Evolutionary conservation across 2,888 invertebrate species (phyloP), one percentile per base, ranked within the genome.

Genomic region (Amblyjoppa proteus): DNA sequence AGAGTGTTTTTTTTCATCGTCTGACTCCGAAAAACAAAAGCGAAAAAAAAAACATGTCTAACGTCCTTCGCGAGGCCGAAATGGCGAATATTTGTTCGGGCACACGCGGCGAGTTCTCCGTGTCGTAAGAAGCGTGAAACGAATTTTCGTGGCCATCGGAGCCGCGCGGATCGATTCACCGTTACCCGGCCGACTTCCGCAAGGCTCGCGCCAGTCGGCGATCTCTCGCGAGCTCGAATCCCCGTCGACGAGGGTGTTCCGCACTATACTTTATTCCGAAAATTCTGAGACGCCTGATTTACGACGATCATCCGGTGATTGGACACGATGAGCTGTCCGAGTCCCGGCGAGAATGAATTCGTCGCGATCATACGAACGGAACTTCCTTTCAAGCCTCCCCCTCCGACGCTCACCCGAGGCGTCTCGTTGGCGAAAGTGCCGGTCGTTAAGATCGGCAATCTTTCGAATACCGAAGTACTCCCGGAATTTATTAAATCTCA

Each of bases 101-200:
- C 61, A 16, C 25, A 61, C 28, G 34, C 34, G 7, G 34, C 1
- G 3, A 49, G 64, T 51, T 51, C 66, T 20, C 45, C 51, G 79
- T 79, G 71, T 83, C 83, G 83, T 80, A 83, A 85, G 66, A 85
- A 58, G 73, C 85, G 75, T 85, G 85, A 87, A 89, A 88, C 87
- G 89, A 86, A 88, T 88, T 88, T 88, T 88, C 87, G 86, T 88
- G 87, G 86, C 75, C 80, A n/a, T 51, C 76, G 58, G 71, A 80
- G 80, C 83, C 83, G 64, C 53, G 73, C 86, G 85, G 82, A 86
- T 78, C 76, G 83, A 84, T 90, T 90, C 88, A 90, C 90, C 90
- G 90, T 90, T 90, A 90, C 66, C 51, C 89, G 90, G 89, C 90
- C 90, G 90, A 90, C 89, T 90, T 90, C 88, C 79, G 87, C 84